Conservation (phyloP, 2,113 vertebrate genomes). For the Tachysurus fulvidraco region DNA sequence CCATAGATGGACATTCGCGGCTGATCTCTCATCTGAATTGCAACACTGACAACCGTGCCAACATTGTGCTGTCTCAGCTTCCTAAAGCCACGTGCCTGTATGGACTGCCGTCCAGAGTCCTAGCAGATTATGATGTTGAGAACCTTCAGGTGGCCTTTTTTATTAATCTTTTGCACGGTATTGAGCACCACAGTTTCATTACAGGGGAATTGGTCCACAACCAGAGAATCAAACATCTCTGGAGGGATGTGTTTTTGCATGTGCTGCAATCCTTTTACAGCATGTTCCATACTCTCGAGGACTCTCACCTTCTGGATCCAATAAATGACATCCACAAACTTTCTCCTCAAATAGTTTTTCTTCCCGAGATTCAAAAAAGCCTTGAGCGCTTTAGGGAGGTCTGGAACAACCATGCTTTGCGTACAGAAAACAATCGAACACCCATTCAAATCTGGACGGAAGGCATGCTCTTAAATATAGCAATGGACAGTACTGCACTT, state of each 20-base stretch:
- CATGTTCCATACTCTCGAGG: too few species aligned
- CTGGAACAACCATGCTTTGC: not conserved
- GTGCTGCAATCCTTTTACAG: conserved; percentile 35
- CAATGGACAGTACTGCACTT: not conserved
- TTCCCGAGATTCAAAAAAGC: not conserved
- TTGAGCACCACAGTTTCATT: not conserved
- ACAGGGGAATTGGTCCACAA: conserved; percentile 44
- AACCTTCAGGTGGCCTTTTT: not conserved
- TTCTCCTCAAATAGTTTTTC: not conserved
- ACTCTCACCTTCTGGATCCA: not conserved
- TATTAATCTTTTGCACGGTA: not conserved
- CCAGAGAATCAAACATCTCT: conserved; percentile 12
- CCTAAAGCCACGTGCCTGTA: too few species aligned
- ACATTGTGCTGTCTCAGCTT: too few species aligned
- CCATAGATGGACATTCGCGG: too few species aligned
- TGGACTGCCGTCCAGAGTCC: too few species aligned
- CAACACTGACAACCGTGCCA: too few species aligned
- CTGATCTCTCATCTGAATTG: too few species aligned
- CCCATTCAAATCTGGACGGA: not conserved
- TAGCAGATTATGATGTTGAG: too few species aligned
- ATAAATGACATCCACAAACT: not conserved
- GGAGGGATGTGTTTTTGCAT: conserved; percentile 40
- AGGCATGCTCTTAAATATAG: not conserved
- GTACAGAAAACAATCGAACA: not conserved
- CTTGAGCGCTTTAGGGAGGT: not conserved